Evolutionary conservation across 2,888 invertebrate species (phyloP).

Genomic region (Temnothorax rugatulus): DNA sequence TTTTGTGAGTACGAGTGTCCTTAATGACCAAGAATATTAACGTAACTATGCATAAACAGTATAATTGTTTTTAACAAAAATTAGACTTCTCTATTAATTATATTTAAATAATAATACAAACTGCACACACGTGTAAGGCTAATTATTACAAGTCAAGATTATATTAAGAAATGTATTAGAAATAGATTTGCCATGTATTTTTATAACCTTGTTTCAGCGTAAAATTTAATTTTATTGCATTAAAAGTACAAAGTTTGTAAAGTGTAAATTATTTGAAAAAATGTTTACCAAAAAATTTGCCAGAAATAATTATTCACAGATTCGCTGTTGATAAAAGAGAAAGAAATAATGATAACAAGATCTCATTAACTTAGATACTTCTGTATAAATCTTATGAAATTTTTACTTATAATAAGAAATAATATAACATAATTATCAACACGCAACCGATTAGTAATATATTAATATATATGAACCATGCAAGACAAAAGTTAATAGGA

Average conservation of each 20-base stretch:
- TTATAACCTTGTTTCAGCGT: neutral
- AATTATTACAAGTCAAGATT: neutral
- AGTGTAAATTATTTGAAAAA: neutral
- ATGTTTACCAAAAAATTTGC: neutral
- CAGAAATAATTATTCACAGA: neutral
- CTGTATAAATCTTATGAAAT: neutral
- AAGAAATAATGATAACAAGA: neutral
- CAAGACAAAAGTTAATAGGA: neutral
- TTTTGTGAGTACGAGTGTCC: conserved; percentile 42
- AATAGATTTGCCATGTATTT: neutral
- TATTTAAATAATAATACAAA: conserved; percentile 1
- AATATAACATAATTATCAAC: conserved; percentile 4
- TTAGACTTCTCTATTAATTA: neutral
- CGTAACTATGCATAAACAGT: neutral
- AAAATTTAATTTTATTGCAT: neutral
- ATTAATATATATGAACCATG: neutral
- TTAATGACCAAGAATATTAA: conserved; percentile 62
- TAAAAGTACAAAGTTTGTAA: neutral
- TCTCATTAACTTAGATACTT: neutral
- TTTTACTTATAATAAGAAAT: neutral
- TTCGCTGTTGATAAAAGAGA: neutral
- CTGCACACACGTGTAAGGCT: neutral
- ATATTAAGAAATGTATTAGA: neutral
- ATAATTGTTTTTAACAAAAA: neutral
- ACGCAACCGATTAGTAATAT: neutral